Conservation (phyloP, 2,113 vertebrate genomes). For the Poecilia latipinna region DNA sequence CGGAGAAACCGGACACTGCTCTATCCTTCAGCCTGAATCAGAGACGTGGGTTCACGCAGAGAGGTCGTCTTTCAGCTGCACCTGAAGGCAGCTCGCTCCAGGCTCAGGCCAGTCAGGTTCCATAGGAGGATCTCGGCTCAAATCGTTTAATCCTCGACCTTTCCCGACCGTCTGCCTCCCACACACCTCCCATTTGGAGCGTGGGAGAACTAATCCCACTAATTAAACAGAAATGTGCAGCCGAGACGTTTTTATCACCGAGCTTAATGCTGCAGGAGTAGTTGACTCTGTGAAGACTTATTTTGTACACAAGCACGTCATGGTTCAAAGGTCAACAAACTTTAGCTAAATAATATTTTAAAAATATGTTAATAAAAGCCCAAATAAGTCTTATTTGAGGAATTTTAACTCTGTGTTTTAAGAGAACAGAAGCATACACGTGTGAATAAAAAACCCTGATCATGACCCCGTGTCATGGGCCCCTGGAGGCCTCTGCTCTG, state of each 20-base stretch:
- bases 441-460: too few relatives aligned
- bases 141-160: constrained; percentile 22
- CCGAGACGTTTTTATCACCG: neutral
- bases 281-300: neutral
- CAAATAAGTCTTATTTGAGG: neutral
- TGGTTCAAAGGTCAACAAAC: too few relatives aligned
- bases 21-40: constrained; percentile 29
- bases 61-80: constrained; percentile 59
- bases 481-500: too few relatives aligned
- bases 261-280: neutral
- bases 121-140: constrained; percentile 10
- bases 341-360: too few relatives aligned
- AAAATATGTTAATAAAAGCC: neutral
- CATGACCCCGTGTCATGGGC: too few relatives aligned
- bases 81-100: constrained; percentile 23
- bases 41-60: constrained; percentile 25
- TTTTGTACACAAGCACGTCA: neutral
- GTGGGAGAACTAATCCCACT: constrained; percentile 6
- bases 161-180: neutral
- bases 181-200: constrained; percentile 1
- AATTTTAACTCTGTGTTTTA: neutral
- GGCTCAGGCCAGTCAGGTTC: constrained; percentile 22
- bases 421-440: neutral
- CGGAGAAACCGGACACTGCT: constrained; percentile 54
- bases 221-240: neutral